Base-by-base conservation (phyloP, 1,140 invertebrate species). In the Hyphantria cunea region DNA sequence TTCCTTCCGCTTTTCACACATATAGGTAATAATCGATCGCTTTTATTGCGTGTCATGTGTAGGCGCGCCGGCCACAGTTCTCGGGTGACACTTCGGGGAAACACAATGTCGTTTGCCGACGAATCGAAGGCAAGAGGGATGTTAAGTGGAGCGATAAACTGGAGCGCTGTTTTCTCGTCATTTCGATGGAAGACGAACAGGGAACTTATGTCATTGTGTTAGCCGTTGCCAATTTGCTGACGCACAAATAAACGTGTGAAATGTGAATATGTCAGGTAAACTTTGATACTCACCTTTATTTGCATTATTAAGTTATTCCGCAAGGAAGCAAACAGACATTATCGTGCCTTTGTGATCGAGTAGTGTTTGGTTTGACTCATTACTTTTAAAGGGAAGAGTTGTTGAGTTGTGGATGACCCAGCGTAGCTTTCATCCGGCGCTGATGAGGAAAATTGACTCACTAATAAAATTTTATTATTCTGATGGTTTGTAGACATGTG, bases 11-110 rank as follows among this genome's bases (percentile, higher is more conserved):
- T 86, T 89, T 89, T 84, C 86, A 90, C 84, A 90, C 88, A 82
- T 88, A 89, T 89, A 84, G 81, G 83, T 86, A 90, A 90, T 88
- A 90, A 90, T 90, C 88, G 85, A 90, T 90, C 76, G 84, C 69
- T 85, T 88, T 90, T 90, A 90, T 90, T 89, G 82, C 84, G 77
- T 76, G 66, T 42, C 67, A 66, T 75, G 74, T 80, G 78, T 76
- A 82, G 80, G 76, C 80, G 78, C 72, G 80, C 73, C 76, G 59
- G 68, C 56, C 73, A 63, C 49, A 55, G 68, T 53, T 72, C 62
- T 48, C 62, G 64, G 78, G 78, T 80, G 83, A 85, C 68, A 84
- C 58, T 90, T 90, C 88, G 80, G 50, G 66, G 88, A 90, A 90
- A 71, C 73, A 79, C 75, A 82, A 80, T 84, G 74, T 76, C 70